Conservation (phyloP, 2,113 vertebrate species). For the Cygnus buccinator region DNA sequence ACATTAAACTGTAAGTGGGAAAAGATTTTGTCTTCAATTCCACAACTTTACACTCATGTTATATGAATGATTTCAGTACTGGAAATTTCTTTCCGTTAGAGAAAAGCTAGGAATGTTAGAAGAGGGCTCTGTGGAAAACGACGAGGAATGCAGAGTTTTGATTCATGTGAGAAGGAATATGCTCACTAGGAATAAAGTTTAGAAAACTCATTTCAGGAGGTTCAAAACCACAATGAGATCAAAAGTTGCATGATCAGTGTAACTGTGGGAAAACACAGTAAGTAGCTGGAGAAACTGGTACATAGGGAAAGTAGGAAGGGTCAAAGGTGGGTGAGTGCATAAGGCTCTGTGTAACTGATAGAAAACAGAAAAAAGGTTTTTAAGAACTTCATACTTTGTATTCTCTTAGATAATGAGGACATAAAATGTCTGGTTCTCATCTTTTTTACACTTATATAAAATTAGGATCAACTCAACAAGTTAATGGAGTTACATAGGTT, state of each 20-base stretch:
- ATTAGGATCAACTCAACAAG: slow-evolving; percentile 61
- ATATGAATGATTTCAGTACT: background rate
- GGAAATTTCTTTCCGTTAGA: background rate
- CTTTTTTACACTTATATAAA: slow-evolving; percentile 68
- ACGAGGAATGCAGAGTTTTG: slow-evolving; percentile 16
- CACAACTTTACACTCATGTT: background rate
- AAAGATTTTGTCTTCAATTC: background rate
- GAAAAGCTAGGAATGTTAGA: background rate
- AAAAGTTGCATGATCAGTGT: background rate
- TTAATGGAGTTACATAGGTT: slow-evolving; percentile 68
- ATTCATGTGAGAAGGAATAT: slow-evolving; percentile 27
- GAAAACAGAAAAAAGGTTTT: slow-evolving; percentile 26
- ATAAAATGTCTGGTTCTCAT: slow-evolving; percentile 55
- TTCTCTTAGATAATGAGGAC: slow-evolving; percentile 47
- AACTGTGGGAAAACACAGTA: background rate
- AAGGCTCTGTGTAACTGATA: slow-evolving; percentile 17
- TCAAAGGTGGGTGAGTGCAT: slow-evolving; percentile 2
- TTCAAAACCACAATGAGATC: background rate
- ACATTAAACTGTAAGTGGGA: background rate
- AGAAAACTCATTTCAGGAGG: slow-evolving; percentile 7
- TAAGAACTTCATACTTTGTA: slow-evolving; percentile 2
- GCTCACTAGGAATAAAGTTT: slow-evolving; percentile 16
- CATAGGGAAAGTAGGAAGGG: background rate
- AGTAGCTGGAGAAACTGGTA: background rate
- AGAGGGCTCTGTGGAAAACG: slow-evolving; percentile 12